Evolutionary conservation across 1,140 invertebrate species (phyloP), one percentile per base, ranked within the genome.

Genomic region (Drosophila sulfurigaster): DNA sequence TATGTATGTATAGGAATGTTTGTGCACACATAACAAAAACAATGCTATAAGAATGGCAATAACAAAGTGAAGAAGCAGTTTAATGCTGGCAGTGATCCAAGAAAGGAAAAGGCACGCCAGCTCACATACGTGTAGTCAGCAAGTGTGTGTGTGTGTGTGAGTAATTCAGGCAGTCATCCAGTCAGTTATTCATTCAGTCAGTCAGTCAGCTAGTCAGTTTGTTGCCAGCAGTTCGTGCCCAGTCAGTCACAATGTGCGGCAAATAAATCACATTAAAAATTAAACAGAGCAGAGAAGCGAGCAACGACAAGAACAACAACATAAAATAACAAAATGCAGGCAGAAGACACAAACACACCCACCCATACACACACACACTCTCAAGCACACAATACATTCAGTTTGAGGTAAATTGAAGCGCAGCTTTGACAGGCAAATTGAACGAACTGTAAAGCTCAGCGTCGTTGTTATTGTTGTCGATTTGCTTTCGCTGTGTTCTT

Each of bases 221-320:
- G 57, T 48, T 62, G 54, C 35, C 35, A 38, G 69, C 35, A 38
- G 69, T 81, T 82, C 74, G 82, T 78, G 81, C 69, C 20, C 48
- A 66, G 74, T 76, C 73, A 71, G 54, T 72, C 62, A 62, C 60
- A 72, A 76, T 72, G 74, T 76, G 48, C 65, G 79, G 62, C 58
- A 87, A 63, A 88, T 88, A 88, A 88, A 88, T 88, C 85, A 88
- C 85, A 88, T 88, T 88, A 88, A 88, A 88, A 83, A 89, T 89
- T 89, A 75, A 89, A 83, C 77, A 82, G 78, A 79, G 68, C 68
- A 56, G 30, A 58, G 38, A 25, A 45, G 30, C 59, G 43, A 57
- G 6, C 48, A 49, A 54, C n/a, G 63, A 52, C 45, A 70, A 51
- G n/a, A 73, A 32, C 16, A 51, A 62, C 16, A 54, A 66, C 11